phyloP scores from a whole-genome alignment of 2,888 invertebrate genomes.

The Lasioglossum leucozonium region DNA sequence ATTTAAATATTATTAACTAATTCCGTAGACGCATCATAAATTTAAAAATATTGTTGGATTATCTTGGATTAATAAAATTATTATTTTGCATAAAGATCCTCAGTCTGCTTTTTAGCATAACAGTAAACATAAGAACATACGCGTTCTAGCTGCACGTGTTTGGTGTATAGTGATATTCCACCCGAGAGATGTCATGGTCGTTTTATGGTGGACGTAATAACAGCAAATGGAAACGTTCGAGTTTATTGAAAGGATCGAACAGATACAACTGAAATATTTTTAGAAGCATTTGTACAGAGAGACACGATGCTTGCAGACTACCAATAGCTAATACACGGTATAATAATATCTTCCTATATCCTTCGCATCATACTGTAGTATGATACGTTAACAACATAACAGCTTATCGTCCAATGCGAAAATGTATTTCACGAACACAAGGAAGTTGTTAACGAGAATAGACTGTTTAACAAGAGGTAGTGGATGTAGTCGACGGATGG shows the following conservation, averaged over 20 bases:
- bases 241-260: not conserved
- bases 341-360: not conserved
- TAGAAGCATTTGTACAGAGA: not conserved
- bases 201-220: not conserved
- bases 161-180: not conserved
- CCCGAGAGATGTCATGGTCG: not conserved
- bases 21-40: no score
- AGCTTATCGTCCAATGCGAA: not conserved
- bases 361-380: not conserved
- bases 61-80: no score
- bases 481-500: not conserved
- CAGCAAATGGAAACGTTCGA: not conserved
- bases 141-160: not conserved
- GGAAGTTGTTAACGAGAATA: conserved; percentile 8
- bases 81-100: not conserved
- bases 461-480: not conserved
- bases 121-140: not conserved
- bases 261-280: not conserved
- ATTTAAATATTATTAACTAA: no score
- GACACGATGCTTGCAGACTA: not conserved
- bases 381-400: not conserved
- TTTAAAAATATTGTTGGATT: no score
- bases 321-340: not conserved
- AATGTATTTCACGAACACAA: not conserved
- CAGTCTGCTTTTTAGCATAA: not conserved